Base-by-base conservation (phyloP, 2,888 invertebrate genomes). In the Agrilus biguttatus region DNA sequence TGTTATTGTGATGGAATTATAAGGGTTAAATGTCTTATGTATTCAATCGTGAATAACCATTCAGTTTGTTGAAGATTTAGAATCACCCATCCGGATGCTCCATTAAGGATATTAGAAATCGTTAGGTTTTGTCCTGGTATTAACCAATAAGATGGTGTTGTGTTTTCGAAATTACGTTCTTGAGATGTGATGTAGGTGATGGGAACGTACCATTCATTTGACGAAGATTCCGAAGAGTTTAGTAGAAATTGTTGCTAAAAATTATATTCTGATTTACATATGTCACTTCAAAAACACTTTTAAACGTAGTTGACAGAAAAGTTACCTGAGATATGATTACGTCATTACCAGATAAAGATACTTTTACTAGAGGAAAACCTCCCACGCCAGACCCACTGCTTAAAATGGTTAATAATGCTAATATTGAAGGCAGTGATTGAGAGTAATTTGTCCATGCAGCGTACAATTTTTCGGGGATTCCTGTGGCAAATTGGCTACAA, bases 11-110 rank as follows among this genome's bases (percentile, higher is more conserved):
- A n/a, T n/a, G n/a, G n/a, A n/a, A n/a, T n/a, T n/a, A n/a, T n/a
- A 14, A 53, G 41, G 8, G 40, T 45, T n/a, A n/a, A n/a, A 17
- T 36, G 35, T 23, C 35, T 17, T 41, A 34, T 33, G 28, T 36
- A n/a, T 33, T 35, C 14, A 28, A 35, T 6, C 13, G 13, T 6
- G 2, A 2, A 4, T 13, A n/a, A n/a, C n/a, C n/a, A n/a, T n/a
- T n/a, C n/a, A n/a, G 71, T 73, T 56, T 75, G 72, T 51, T 77
- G 74, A 32, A 72, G 62, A 54, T 80, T 80, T 41, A 77, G 69
- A 35, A 78, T 56, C 4, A 78, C 64, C 78, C 79, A 79, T 38
- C 44, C 44, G 0, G 39, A 12, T 28, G 36, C 40, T 10, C 37
- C 43, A 1, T 41, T 44, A 7, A 39, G 36, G 12, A 41, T 36